These are phyloP conservation scores for Microcebus griseorufus DNA, from an alignment of 2,113 vertebrate genomes.

Conservation along the genomic window DNA sequence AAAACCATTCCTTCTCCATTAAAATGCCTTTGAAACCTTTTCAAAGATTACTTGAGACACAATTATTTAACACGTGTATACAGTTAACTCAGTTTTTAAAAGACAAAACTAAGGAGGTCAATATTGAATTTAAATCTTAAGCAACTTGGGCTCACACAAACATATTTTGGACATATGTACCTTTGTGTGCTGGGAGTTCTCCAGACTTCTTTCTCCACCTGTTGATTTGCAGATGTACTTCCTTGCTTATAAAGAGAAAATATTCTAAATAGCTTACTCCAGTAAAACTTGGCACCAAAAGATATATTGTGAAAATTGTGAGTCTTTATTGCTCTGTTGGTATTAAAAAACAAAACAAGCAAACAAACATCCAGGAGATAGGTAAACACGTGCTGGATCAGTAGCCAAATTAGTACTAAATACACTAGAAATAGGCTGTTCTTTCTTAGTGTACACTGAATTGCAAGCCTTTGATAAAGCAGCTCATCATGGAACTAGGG, in stretches of 20 bases:
- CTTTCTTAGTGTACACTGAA: background rate
- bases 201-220: background rate
- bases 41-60: background rate
- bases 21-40: slow-evolving; percentile 6
- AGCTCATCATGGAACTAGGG: background rate
- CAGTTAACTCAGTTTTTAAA: slow-evolving; percentile 19
- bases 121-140: slow-evolving; percentile 4
- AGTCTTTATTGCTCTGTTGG: background rate
- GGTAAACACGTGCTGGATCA: background rate
- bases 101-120: background rate
- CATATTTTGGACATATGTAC: background rate
- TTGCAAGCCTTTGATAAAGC: background rate
- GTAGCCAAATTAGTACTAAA: background rate
- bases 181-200: background rate
- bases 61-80: background rate
- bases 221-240: background rate
- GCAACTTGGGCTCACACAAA: background rate
- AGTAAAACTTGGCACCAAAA: background rate
- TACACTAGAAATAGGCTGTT: background rate
- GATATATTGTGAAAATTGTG: background rate
- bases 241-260: background rate
- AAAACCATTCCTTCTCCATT: background rate
- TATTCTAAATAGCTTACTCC: background rate
- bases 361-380: background rate
- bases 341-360: background rate